phyloP scores from a whole-genome alignment of 2,888 invertebrate genomes.

The Metellina segmentata region DNA sequence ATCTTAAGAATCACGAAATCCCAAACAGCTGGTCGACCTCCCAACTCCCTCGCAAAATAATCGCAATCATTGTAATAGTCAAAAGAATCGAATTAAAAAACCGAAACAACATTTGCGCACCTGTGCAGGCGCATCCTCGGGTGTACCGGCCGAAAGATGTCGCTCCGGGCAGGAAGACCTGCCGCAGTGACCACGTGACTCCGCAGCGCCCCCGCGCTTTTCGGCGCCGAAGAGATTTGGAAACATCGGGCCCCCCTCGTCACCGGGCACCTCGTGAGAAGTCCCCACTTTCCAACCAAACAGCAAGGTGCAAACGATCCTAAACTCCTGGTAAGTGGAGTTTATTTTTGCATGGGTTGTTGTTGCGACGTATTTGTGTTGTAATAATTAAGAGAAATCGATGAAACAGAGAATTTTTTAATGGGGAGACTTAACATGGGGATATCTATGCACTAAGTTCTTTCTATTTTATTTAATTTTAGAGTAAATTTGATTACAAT shows the following conservation, averaged over 20 bases:
- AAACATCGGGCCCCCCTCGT: slow-evolving; percentile 43
- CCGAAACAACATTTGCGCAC: slow-evolving; percentile 9
- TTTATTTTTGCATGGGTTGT: not conserved
- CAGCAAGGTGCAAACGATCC: too few relatives aligned
- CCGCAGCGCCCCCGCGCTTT: slow-evolving; percentile 74
- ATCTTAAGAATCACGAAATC: not conserved
- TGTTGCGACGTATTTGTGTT: not conserved
- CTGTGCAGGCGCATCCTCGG: slow-evolving; percentile 10
- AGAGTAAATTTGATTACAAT: too few relatives aligned
- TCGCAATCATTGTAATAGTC: not conserved
- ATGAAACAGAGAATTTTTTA: not conserved
- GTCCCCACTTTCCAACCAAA: not conserved
- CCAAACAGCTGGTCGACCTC: not conserved
- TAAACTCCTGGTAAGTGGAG: not conserved
- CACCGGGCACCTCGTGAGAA: slow-evolving; percentile 20
- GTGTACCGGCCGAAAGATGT: slow-evolving; percentile 32
- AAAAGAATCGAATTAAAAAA: slow-evolving; percentile 13
- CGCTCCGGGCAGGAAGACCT: slow-evolving; percentile 55
- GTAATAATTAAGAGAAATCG: not conserved
- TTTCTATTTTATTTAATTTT: too few relatives aligned
- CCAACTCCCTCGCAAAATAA: slow-evolving; percentile 3
- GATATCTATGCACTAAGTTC: too few relatives aligned
- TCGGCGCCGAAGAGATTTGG: slow-evolving; percentile 35
- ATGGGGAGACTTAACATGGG: not conserved
- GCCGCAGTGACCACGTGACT: slow-evolving; percentile 76